Percentiles rank a stretch among this genome's conserved stretches.
Conservation (phyloP, 2,797 vertebrate genomes). For the Phalanger gymnotis region DNA sequence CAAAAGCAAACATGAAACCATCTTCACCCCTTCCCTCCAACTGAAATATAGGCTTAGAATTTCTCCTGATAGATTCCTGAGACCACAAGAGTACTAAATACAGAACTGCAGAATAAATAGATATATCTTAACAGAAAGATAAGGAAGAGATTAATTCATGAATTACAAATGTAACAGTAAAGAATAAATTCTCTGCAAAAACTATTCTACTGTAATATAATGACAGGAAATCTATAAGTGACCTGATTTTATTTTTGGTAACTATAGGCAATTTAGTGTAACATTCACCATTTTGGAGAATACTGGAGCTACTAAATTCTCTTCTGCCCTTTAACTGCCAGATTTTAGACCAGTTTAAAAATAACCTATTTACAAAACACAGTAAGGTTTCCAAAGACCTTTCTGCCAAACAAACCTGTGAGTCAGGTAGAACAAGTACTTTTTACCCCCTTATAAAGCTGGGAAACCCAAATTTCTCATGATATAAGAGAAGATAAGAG, state of each 20-base stretch:
- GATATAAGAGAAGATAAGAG: not conserved
- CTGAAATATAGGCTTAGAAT: not conserved
- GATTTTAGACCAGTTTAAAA: slow-evolving; percentile 45
- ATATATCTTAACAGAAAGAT: not conserved
- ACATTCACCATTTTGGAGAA: not conserved
- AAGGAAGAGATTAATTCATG: not conserved
- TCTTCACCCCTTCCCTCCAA: not conserved
- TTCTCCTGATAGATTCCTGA: not conserved
- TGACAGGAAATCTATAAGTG: not conserved
- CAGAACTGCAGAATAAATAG: not conserved
- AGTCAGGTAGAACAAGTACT: not conserved
- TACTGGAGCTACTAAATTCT: slow-evolving; percentile 10
- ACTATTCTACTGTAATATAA: slow-evolving; percentile 10
- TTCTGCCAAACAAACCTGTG: not conserved
- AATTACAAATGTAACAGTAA: not conserved
- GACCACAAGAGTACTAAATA: not conserved
- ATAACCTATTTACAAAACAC: not conserved
- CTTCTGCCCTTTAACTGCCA: not conserved
- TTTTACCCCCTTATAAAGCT: not conserved
- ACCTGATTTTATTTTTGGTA: slow-evolving; percentile 29
- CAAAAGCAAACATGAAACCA: slow-evolving; percentile 5
- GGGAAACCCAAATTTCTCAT: not conserved
- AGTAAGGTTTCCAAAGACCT: not conserved
- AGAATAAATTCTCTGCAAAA: not conserved
- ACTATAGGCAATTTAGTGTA: slow-evolving; percentile 7